Conservation (phyloP, 2,113 vertebrate genomes). For the Vanacampus margaritifer region DNA sequence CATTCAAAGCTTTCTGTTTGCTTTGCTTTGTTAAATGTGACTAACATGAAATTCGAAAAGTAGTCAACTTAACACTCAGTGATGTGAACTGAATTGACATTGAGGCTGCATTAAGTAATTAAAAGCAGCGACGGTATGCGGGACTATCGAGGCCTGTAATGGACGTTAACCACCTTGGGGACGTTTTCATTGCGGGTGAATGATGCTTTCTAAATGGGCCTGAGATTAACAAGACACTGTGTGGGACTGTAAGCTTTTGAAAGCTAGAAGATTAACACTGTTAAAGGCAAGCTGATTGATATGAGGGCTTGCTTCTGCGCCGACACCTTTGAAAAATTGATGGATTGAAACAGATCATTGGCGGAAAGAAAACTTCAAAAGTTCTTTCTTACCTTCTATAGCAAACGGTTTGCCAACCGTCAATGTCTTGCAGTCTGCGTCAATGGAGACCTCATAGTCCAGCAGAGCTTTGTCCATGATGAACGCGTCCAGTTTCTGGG, state of each 20-base stretch:
- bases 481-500: conserved; percentile 94
- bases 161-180: conserved; percentile 41
- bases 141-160: conserved; percentile 48
- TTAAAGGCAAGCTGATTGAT: conserved; percentile 38
- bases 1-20: background rate
- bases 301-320: conserved; percentile 10
- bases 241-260: conserved; percentile 46
- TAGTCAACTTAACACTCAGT: conserved; percentile 3
- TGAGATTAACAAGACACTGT: conserved; percentile 44
- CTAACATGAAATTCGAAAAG: background rate
- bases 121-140: conserved; percentile 42
- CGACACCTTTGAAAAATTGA: background rate
- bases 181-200: conserved; percentile 50
- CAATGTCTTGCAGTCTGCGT: conserved; percentile 94
- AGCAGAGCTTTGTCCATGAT: conserved; percentile 99
- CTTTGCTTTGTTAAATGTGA: background rate
- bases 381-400: conserved; percentile 82
- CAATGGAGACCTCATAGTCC: conserved; percentile 97
- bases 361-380: background rate
- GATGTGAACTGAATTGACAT: conserved; percentile 43
- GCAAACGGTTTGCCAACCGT: conserved; percentile 98
- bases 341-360: background rate
- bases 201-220: conserved; percentile 49
- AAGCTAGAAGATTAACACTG: conserved; percentile 47
- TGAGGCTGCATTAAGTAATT: conserved; percentile 64